phyloP scores from a whole-genome alignment of 2,888 invertebrate genomes.

The Notocelia uddmanniana region DNA sequence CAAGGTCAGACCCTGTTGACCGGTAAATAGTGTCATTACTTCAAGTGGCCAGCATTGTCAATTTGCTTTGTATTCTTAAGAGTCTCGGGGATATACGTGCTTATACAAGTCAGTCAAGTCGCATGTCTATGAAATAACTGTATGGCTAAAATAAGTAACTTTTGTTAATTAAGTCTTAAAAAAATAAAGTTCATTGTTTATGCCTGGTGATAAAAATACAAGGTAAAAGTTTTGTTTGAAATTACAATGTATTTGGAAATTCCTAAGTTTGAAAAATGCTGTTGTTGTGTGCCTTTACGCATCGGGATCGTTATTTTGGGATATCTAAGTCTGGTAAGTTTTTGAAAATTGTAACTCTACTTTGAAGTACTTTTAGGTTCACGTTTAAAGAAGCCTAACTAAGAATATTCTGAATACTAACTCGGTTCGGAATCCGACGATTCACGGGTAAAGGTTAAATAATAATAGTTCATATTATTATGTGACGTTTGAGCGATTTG shows the following conservation, averaged over 20 bases:
- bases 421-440: not conserved
- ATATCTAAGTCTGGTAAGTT: slow-evolving; percentile 43
- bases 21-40: slow-evolving; percentile 37
- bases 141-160: too few species aligned
- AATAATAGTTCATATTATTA: too few species aligned
- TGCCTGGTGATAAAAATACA: slow-evolving; percentile 10
- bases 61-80: slow-evolving; percentile 2
- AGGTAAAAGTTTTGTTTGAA: not conserved
- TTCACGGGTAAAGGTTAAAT: too few species aligned
- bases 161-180: not conserved
- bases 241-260: slow-evolving; percentile 31
- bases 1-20: slow-evolving; percentile 38
- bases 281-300: slow-evolving; percentile 42
- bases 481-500: too few species aligned
- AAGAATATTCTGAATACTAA: not conserved
- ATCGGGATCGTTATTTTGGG: slow-evolving; percentile 40
- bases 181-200: not conserved
- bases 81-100: slow-evolving; percentile 16
- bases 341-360: not conserved
- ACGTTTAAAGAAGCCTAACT: not conserved
- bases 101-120: not conserved
- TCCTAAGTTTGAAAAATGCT: slow-evolving; percentile 43
- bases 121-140: not conserved
- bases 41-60: slow-evolving; percentile 39
- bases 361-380: not conserved